A percentile compares a stretch with the other conserved stretches of the same genome.
Conservation (phyloP, 2,888 invertebrate genomes). For the Phyllotreta striolata region DNA sequence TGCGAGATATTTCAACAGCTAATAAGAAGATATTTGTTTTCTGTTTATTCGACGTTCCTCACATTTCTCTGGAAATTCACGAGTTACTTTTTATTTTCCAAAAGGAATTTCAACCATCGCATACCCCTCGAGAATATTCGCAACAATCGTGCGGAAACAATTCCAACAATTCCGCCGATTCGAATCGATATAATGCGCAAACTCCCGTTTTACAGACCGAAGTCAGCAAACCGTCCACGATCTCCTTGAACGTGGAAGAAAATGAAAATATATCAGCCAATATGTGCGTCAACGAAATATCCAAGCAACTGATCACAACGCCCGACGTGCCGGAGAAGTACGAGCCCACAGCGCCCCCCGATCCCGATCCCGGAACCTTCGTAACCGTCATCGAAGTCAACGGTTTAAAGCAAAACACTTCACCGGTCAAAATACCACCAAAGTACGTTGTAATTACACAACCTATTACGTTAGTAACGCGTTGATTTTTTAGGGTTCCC, state of each 20-base stretch:
- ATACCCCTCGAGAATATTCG: too few species aligned
- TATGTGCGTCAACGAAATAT: conserved; percentile 77
- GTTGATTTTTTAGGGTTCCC: conserved; percentile 47
- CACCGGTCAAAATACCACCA: conserved; percentile 54
- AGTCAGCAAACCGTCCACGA: conserved; percentile 36
- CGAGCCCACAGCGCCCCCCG: conserved; percentile 48
- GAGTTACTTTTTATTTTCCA: too few species aligned
- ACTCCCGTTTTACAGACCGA: conserved; percentile 45
- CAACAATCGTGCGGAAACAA: too few species aligned
- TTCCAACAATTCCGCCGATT: too few species aligned
- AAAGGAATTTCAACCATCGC: too few species aligned
- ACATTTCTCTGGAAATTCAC: too few species aligned
- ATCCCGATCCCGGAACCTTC: conserved; percentile 70
- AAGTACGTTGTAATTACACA: conserved; percentile 50
- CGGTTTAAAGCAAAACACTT: conserved; percentile 67
- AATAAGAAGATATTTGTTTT: too few species aligned
- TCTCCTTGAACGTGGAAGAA: conserved; percentile 48
- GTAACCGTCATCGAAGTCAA: conserved; percentile 91
- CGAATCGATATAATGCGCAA: too few species aligned
- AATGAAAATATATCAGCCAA: conserved; percentile 62
- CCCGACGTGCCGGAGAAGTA: conserved; percentile 45
- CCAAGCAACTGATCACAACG: conserved; percentile 54
- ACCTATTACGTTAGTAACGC: not conserved
- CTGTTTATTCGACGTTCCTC: too few species aligned
- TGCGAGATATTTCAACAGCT: too few species aligned